phyloP scores from a whole-genome alignment of 2,113 vertebrate genomes.

The Atlantisia rogersi region DNA sequence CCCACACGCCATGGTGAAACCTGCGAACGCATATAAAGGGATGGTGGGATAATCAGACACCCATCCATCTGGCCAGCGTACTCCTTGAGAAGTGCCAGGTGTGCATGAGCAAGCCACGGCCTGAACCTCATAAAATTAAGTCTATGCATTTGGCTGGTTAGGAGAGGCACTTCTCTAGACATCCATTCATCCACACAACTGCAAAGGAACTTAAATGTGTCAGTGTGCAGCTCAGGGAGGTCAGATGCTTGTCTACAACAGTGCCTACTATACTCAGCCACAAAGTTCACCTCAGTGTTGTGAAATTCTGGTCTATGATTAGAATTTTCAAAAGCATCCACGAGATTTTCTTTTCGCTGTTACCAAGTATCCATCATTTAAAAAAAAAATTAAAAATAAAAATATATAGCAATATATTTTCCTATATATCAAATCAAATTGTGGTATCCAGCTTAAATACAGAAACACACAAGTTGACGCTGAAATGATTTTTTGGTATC shows the following conservation, averaged over 20 bases:
- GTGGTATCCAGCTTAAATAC: background rate
- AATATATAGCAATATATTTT: background rate
- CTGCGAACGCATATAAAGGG: background rate
- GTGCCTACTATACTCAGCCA: background rate
- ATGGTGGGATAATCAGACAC: background rate
- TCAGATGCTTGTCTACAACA: background rate
- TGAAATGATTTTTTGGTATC: background rate
- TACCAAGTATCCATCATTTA: background rate
- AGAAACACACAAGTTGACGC: background rate
- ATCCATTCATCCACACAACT: background rate
- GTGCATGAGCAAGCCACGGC: accelerated
- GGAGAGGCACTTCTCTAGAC: background rate
- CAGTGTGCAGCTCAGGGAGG: background rate
- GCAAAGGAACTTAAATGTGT: background rate
- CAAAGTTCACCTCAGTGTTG: background rate
- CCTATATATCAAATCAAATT: background rate
- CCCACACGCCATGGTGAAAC: background rate
- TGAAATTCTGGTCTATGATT: background rate
- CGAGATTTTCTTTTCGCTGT: background rate
- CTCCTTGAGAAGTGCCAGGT: accelerated
- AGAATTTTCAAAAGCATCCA: background rate
- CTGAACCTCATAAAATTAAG: background rate
- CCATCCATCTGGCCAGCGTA: accelerated
- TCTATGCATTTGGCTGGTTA: background rate
- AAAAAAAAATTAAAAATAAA: background rate